Conservation (phyloP, 2,888 invertebrate genomes). For the Criorhina ranunculi region DNA sequence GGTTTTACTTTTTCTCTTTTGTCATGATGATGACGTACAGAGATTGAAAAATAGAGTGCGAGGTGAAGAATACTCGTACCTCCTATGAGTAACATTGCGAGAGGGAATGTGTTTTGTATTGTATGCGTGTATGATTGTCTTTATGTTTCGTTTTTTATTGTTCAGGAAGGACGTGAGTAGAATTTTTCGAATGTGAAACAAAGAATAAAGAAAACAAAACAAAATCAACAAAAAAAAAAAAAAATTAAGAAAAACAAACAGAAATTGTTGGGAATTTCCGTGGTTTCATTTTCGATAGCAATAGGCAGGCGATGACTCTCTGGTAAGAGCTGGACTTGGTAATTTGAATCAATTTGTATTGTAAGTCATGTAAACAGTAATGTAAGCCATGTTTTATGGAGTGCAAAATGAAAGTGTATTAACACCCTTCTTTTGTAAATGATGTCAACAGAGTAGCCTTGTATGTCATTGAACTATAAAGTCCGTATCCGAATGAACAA, state of each 20-base stretch:
- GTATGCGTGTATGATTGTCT: conserved; percentile 9
- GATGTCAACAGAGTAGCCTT: too few relatives aligned
- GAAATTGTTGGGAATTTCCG: neutral
- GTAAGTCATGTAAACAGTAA: too few relatives aligned
- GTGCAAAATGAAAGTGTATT: too few relatives aligned
- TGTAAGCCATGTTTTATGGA: too few relatives aligned
- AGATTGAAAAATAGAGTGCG: neutral
- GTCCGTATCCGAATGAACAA: too few relatives aligned
- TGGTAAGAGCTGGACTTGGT: too few relatives aligned
- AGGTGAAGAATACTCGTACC: too few relatives aligned
- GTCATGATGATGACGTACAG: neutral
- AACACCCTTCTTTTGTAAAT: too few relatives aligned
- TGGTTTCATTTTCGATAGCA: conserved; percentile 1
- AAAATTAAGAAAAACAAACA: neutral
- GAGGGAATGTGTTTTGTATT: neutral
- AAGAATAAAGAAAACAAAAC: conserved; percentile 2
- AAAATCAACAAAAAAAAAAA: neutral
- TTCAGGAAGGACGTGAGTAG: conserved; percentile 45
- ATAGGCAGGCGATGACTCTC: neutral
- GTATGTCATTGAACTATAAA: too few relatives aligned
- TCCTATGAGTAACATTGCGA: conserved; percentile 10
- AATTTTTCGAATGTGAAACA: conserved; percentile 4
- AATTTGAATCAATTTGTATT: too few relatives aligned
- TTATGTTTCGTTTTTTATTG: conserved; percentile 27
- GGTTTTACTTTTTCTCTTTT: neutral